These are phyloP conservation scores for Rhopalosiphum maidis DNA, from an alignment of 1,140 invertebrate genomes.

Conservation along the genomic window DNA sequence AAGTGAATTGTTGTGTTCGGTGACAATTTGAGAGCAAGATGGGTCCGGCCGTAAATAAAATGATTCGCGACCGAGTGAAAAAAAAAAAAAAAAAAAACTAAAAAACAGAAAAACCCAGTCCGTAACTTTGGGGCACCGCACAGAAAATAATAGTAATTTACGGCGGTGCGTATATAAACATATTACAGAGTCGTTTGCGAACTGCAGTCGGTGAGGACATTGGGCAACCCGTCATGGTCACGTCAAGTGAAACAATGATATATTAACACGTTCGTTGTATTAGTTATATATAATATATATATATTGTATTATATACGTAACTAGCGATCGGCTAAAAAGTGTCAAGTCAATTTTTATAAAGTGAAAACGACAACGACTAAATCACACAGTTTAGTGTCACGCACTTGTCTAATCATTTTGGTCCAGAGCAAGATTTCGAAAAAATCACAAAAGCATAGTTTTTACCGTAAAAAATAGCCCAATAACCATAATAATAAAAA, in stretches of 20 bases:
- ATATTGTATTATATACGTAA: not conserved
- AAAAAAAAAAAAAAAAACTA: slow-evolving; percentile 18
- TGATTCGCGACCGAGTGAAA: not conserved
- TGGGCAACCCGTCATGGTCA: not conserved
- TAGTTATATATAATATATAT: not conserved
- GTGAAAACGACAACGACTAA: not conserved
- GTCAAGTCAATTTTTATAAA: not conserved
- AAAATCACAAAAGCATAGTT: not conserved
- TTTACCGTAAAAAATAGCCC: not conserved
- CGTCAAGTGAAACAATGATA: slow-evolving; percentile 17
- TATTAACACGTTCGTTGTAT: slow-evolving; percentile 17
- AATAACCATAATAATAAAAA: too few relatives aligned
- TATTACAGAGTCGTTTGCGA: not conserved
- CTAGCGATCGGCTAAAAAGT: not conserved
- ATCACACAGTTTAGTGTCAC: not conserved
- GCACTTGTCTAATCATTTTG: not conserved
- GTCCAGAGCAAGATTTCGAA: not conserved
- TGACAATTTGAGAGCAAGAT: slow-evolving; percentile 41
- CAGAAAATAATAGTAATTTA: not conserved
- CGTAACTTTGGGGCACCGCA: not conserved
- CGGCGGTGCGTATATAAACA: not conserved
- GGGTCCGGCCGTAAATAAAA: not conserved
- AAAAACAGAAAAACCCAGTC: not conserved
- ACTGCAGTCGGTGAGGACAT: not conserved
- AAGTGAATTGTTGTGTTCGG: slow-evolving; percentile 49